Conservation (phyloP, 2,888 invertebrate species). For the Carabus problematicus region DNA sequence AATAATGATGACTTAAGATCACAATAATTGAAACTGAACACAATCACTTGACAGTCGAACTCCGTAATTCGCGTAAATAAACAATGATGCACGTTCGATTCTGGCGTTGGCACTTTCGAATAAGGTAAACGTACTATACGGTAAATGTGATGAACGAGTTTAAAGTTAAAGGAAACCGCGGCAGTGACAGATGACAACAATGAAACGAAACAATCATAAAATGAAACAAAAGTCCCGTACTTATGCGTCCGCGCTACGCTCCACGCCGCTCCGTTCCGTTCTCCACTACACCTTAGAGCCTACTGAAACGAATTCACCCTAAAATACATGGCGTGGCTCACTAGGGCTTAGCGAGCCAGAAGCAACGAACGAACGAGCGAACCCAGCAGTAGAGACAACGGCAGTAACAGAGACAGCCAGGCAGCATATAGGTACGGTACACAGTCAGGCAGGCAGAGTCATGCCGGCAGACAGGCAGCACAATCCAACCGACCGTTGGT, state of each 20-base stretch:
- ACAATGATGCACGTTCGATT: constrained; percentile 6
- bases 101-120: constrained; percentile 11
- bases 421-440: constrained; percentile 6
- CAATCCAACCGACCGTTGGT: constrained; percentile 39
- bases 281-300: constrained; percentile 56
- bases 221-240: constrained; percentile 54
- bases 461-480: constrained; percentile 41
- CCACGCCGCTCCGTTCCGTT: constrained; percentile 53
- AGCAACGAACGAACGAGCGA: constrained; percentile 46
- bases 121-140: constrained; percentile 8
- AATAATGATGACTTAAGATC: constrained; percentile 27
- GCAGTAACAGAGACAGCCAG: constrained; percentile 38
- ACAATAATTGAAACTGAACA: constrained; percentile 38
- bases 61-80: constrained; percentile 1
- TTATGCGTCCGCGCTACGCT: constrained; percentile 46
- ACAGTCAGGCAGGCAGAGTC: constrained; percentile 37
- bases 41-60: constrained; percentile 33
- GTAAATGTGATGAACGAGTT: constrained; percentile 16
- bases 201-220: constrained; percentile 45
- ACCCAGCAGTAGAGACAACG: constrained; percentile 32
- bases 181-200: constrained; percentile 16
- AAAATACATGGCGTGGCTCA: constrained; percentile 56
- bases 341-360: constrained; percentile 46
- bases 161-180: background rate
- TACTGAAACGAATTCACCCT: constrained; percentile 58